A percentile compares a stretch with the other conserved stretches of the same genome.
These are phyloP conservation scores for Prorops nasuta DNA, from an alignment of 1,140 invertebrate genomes.

Conservation along the genomic window DNA sequence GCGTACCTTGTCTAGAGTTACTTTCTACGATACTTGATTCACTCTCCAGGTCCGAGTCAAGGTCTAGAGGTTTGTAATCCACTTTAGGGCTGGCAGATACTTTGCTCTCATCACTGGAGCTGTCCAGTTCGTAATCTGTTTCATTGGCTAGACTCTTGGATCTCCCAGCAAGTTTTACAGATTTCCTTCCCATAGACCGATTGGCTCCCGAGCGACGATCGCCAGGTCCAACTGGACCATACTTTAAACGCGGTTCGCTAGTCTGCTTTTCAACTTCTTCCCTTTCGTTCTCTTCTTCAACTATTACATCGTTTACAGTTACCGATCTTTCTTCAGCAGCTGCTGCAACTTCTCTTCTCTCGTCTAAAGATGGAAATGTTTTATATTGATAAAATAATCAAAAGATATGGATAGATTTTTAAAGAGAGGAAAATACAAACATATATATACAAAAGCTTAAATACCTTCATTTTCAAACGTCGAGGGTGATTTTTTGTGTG, in stretches of 20 bases:
- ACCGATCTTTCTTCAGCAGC: conserved; percentile 4
- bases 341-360: conserved; percentile 3
- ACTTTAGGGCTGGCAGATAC: conserved; percentile 28
- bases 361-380: no score
- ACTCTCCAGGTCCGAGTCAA: conserved; percentile 48
- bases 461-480: no score
- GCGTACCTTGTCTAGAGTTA: conserved; percentile 31
- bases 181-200: neutral
- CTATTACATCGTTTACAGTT: no score
- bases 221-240: conserved; percentile 34
- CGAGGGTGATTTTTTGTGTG: no score
- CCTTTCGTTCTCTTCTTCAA: conserved; percentile 13
- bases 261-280: conserved; percentile 10
- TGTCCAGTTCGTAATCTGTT: conserved; percentile 37
- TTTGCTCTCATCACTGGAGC: conserved; percentile 36
- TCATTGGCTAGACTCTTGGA: conserved; percentile 8
- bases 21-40: conserved; percentile 31
- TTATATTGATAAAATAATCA: no score
- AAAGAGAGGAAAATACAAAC: no score
- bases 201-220: conserved; percentile 24
- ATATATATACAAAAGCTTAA: no score
- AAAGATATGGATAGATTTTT: no score
- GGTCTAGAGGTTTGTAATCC: conserved; percentile 40
- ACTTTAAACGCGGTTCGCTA: conserved; percentile 19
- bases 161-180: neutral